phyloP scores from a whole-genome alignment of 2,797 vertebrate species.

The Rachycentron canadum region DNA sequence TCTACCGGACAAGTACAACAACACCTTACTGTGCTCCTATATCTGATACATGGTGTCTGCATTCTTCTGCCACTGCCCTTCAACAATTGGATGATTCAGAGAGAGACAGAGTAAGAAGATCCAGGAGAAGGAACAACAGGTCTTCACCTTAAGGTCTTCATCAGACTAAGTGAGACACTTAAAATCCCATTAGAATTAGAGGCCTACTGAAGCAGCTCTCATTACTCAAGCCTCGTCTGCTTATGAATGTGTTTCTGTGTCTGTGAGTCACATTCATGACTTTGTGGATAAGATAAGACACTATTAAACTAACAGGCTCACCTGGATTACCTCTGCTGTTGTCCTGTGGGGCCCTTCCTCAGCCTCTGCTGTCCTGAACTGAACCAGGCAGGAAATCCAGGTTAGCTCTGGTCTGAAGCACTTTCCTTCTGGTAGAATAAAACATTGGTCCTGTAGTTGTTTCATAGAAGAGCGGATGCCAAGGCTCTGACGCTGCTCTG shows the following conservation, averaged over 20 bases:
- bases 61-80: too few relatives aligned
- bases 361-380: conserved; percentile 20
- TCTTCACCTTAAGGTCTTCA: conserved; percentile 24
- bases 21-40: not conserved
- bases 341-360: not conserved
- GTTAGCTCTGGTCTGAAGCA: not conserved
- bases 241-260: conserved; percentile 26
- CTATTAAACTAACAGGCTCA: not conserved
- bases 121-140: not conserved
- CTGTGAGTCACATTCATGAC: conserved; percentile 15
- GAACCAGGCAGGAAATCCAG: conserved; percentile 20
- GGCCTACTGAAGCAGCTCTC: conserved; percentile 38
- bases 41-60: not conserved
- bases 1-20: not conserved
- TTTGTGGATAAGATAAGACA: conserved; percentile 10
- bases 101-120: not conserved
- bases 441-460: conserved; percentile 18
- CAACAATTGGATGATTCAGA: too few relatives aligned
- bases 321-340: conserved; percentile 4
- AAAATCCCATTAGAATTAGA: conserved; percentile 54
- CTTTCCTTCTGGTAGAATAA: conserved; percentile 12
- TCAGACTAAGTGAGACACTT: conserved; percentile 48
- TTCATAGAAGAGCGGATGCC: not conserved
- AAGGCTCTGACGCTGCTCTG: conserved; percentile 19
- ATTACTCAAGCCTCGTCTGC: conserved; percentile 46